Base-by-base conservation (phyloP, 92 coral and sea anemone species). In the Porites divaricata region DNA sequence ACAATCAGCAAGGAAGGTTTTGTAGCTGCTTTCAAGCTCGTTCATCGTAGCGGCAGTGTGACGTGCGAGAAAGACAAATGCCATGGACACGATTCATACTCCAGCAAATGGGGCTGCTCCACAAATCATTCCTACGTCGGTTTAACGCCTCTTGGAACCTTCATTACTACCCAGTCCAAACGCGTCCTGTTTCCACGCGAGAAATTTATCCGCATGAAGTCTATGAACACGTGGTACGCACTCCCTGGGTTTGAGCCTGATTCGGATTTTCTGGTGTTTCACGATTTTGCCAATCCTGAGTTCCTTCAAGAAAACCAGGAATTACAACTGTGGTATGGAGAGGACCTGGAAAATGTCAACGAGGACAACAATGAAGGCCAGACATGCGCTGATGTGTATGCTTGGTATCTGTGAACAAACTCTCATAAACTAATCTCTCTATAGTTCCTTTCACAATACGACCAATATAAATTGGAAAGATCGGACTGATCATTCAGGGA, bases 41-140 rank as follows among this genome's bases (percentile, higher is more conserved):
- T 41, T 6, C 63, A 82, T 49, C 26, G 9, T 6, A 16, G 20
- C 1, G 86, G 86, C 17, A 16, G 17, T 13, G 79, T 82, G 15
- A 72, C 50, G 1, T 82, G 86, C 79, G 72, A 58, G 16, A 67
- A 26, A 15, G 66, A 17, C 56, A 6, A 7, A 63, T 67, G 65
- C 61, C 74, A 79, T 11, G 2, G 49, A n/a, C 1, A 58, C 3
- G 35, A 56, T 23, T 21, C 80, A 19, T 79, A 11, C 17, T 24
- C 66, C 71, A 91, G 89, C 77, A 84, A 88, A 10, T 91, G 94
- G 94, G 94, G 94, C 67, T 91, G 94, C 78, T 76, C 91, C 9
- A 23, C 79, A 52, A 83, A 64, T 23, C 86, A 90, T 65, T 90
- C 90, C 19, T 84, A 17, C 76, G 41, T 85, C 65, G 94, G 87